These are phyloP conservation scores for Coptotermes formosanus DNA, from an alignment of 1,140 invertebrate genomes.

Conservation along the genomic window DNA sequence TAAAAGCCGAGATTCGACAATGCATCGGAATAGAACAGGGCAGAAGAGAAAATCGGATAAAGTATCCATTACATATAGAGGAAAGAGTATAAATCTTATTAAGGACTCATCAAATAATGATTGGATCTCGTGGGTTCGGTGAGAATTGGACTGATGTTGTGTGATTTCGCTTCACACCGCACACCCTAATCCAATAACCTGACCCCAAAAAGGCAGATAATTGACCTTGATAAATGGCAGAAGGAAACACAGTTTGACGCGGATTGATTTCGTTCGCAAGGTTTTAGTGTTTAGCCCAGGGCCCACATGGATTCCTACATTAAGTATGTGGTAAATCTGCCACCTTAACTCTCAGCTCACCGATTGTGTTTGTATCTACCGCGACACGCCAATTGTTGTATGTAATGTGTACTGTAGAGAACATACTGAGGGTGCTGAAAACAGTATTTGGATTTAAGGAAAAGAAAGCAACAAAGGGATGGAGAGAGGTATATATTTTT, in stretches of 20 bases:
- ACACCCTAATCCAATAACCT: background rate
- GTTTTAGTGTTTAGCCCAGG: background rate
- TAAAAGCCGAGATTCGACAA: conserved; percentile 19
- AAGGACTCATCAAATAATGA: conserved; percentile 19
- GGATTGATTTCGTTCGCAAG: background rate
- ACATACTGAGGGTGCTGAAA: too few relatives aligned
- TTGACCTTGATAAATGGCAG: background rate
- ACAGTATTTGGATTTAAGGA: too few relatives aligned
- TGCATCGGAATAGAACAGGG: background rate
- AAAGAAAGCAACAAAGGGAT: too few relatives aligned
- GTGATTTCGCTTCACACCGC: background rate
- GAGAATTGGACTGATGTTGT: background rate
- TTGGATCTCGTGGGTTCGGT: background rate
- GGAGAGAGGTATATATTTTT: too few relatives aligned
- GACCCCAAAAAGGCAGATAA: background rate
- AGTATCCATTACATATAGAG: background rate
- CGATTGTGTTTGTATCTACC: background rate
- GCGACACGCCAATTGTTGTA: too few relatives aligned
- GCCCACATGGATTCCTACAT: background rate
- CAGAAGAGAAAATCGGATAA: conserved; percentile 2
- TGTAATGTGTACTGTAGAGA: too few relatives aligned
- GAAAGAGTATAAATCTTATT: background rate
- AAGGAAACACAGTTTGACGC: background rate
- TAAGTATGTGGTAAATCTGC: conserved; percentile 14
- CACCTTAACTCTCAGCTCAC: background rate